Evolutionary conservation across 2,797 vertebrate species (phyloP).

Genomic region (Brotula barbata): DNA sequence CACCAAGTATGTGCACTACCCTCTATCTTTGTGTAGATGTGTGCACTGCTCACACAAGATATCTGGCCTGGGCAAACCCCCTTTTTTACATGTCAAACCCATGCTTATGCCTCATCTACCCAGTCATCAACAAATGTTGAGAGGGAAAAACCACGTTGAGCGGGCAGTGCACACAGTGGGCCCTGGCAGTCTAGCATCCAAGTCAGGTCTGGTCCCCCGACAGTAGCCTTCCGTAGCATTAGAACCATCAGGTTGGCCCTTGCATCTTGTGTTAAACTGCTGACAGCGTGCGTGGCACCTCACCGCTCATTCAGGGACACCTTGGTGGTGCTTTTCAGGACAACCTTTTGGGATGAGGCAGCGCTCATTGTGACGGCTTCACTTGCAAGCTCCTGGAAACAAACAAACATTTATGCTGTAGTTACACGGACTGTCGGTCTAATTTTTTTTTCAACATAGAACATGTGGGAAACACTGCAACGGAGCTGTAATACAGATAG

Average conservation of each 20-base stretch:
- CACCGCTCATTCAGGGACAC: constrained; percentile 99
- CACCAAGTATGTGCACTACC: constrained; percentile 62
- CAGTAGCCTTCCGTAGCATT: constrained; percentile 66
- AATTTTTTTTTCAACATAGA: too few species aligned
- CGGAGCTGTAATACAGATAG: too few species aligned
- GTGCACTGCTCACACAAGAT: constrained; percentile 72
- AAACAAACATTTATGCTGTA: not conserved
- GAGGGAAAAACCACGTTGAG: constrained; percentile 36
- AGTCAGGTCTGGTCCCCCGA: constrained; percentile 63
- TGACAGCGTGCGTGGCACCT: constrained; percentile 86
- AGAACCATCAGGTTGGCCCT: constrained; percentile 64
- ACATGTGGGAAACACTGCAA: too few species aligned
- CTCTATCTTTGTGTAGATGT: constrained; percentile 56
- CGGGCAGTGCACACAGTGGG: constrained; percentile 69
- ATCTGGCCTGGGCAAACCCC: not conserved
- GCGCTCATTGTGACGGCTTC: constrained; percentile 85
- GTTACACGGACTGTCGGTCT: too few species aligned
- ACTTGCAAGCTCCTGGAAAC: constrained; percentile 61
- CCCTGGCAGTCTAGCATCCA: constrained; percentile 62
- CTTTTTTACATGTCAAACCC: not conserved
- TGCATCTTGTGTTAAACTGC: constrained; percentile 71
- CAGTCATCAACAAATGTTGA: not conserved
- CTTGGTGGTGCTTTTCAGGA: constrained; percentile 99
- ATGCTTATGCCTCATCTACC: not conserved
- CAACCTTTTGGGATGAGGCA: constrained; percentile 94